These are phyloP conservation scores for Cryptus armator DNA, from an alignment of 2,888 invertebrate genomes.

Conservation along the genomic window DNA sequence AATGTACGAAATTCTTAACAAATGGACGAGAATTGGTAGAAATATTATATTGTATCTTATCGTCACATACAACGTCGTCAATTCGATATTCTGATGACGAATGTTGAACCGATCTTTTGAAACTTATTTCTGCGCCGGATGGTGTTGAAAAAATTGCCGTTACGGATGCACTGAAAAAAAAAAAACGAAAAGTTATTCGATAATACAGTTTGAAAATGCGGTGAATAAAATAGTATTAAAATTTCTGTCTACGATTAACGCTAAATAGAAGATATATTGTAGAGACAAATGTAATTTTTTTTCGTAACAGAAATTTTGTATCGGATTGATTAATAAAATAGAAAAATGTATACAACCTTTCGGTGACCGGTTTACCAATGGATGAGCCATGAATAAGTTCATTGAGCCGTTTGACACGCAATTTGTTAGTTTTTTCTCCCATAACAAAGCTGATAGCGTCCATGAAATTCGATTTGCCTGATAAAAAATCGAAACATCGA, in stretches of 20 bases:
- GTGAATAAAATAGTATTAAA: too few relatives aligned
- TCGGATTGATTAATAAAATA: not conserved
- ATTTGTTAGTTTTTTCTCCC: constrained; percentile 98
- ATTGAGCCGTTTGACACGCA: constrained; percentile 97
- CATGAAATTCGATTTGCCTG: constrained; percentile 99
- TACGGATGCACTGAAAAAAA: constrained; percentile 93
- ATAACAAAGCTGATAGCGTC: constrained; percentile 99
- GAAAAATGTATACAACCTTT: constrained; percentile 86
- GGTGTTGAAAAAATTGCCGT: constrained; percentile 96
- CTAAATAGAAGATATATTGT: not conserved
- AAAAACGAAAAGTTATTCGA: not conserved
- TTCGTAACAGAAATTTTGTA: not conserved
- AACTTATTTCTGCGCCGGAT: constrained; percentile 92
- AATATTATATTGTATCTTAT: not conserved
- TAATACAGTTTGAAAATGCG: not conserved
- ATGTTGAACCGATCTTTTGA: constrained; percentile 95
- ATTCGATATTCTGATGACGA: constrained; percentile 97
- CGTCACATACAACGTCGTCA: constrained; percentile 91
- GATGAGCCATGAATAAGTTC: constrained; percentile 99
- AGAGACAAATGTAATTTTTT: not conserved
- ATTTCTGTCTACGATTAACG: too few relatives aligned
- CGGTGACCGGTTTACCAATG: constrained; percentile 96
- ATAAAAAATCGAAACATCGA: constrained; percentile 69
- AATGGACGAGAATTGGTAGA: too few relatives aligned
- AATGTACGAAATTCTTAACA: too few relatives aligned